A percentile compares a stretch with the other conserved stretches of the same genome.
Conservation (phyloP, 2,113 vertebrate genomes). For the Osmerus mordax region DNA sequence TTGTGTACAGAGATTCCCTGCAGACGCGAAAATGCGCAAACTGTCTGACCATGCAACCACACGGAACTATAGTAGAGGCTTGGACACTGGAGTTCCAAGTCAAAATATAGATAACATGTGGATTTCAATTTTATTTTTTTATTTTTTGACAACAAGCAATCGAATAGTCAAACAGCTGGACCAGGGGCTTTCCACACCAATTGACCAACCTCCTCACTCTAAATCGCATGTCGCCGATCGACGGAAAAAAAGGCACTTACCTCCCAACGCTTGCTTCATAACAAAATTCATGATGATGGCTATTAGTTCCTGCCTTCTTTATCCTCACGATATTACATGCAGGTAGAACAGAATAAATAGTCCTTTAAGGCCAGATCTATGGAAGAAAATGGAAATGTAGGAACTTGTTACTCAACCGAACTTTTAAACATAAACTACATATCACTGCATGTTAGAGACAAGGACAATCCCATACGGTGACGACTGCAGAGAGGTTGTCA, state of each 20-base stretch:
- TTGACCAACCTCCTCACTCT: not conserved
- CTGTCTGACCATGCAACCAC: too few species aligned
- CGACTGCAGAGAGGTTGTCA: too few species aligned
- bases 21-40: too few species aligned
- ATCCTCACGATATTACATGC: conserved; percentile 75
- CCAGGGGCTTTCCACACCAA: too few species aligned
- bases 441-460: not conserved
- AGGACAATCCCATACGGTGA: not conserved
- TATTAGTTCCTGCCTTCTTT: conserved; percentile 74
- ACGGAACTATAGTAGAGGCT: too few species aligned
- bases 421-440: not conserved
- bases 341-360: conserved; percentile 55
- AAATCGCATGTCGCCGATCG: conserved; percentile 2
- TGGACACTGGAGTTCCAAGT: too few species aligned
- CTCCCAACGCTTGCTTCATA: conserved; percentile 93
- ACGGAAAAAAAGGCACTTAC: conserved; percentile 68
- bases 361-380: conserved; percentile 63
- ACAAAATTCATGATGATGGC: conserved; percentile 90
- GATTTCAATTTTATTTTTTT: too few species aligned
- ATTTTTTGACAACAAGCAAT: not conserved
- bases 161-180: not conserved
- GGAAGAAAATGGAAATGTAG: conserved; percentile 21
- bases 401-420: conserved; percentile 1
- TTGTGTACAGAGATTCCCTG: too few species aligned
- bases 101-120: not conserved